phyloP scores from a whole-genome alignment of 1,140 invertebrate genomes.

The Theocolax elegans region DNA sequence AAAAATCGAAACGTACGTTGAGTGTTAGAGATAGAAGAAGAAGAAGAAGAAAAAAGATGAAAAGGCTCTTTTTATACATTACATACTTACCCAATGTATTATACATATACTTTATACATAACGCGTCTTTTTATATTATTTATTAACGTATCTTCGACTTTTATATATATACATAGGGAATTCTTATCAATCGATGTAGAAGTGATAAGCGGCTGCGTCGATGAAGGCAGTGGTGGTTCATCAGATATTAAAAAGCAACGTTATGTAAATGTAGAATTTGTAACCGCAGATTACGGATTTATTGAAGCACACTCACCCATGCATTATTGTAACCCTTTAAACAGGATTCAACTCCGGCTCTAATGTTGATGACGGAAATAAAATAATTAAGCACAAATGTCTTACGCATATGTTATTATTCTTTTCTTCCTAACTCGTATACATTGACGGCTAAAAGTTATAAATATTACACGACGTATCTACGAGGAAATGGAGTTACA shows the following conservation, averaged over 20 bases:
- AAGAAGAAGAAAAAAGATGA: too few relatives aligned
- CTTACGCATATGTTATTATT: background rate
- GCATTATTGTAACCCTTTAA: slow-evolving; percentile 20
- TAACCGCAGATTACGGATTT: slow-evolving; percentile 33
- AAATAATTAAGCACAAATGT: slow-evolving; percentile 29
- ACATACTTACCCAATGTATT: slow-evolving; percentile 29
- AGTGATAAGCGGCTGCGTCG: background rate
- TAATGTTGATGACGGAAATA: slow-evolving; percentile 20
- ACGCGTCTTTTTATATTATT: slow-evolving; percentile 39
- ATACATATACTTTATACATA: slow-evolving; percentile 38
- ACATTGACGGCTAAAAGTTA: too few relatives aligned
- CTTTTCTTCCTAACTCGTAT: too few relatives aligned
- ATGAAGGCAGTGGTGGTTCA: background rate
- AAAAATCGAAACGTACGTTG: background rate
- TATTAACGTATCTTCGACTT: slow-evolving; percentile 39
- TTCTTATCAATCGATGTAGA: slow-evolving; percentile 24
- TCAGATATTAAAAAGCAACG: slow-evolving; percentile 17
- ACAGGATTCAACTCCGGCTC: background rate
- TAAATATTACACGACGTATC: too few relatives aligned
- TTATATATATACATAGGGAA: slow-evolving; percentile 34
- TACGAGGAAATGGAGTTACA: too few relatives aligned
- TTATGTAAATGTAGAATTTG: slow-evolving; percentile 37
- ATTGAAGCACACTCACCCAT: slow-evolving; percentile 25
- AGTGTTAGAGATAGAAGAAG: too few relatives aligned
- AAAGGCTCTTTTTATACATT: slow-evolving; percentile 37